Evolutionary conservation across 2,113 vertebrate genomes (phyloP).

Genomic region (Brachirus orientalis): DNA sequence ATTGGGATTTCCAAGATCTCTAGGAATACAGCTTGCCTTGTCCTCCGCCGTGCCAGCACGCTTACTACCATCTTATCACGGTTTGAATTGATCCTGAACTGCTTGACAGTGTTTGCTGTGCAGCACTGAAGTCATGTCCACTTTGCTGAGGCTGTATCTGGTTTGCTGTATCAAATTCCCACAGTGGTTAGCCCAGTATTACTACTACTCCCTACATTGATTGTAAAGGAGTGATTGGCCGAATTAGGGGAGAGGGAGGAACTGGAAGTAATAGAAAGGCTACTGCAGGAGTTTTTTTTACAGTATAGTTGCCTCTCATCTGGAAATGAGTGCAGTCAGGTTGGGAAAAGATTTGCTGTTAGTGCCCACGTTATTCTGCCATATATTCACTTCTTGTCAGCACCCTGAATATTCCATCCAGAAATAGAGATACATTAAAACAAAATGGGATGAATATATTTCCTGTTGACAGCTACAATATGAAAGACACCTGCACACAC

Average conservation of each 20-base stretch:
- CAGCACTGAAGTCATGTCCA: slow-evolving; percentile 24
- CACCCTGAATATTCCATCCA: slow-evolving; percentile 20
- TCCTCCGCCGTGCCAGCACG: too few species aligned
- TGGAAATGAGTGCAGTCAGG: slow-evolving; percentile 54
- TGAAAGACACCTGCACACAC: slow-evolving; percentile 58
- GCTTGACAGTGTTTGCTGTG: slow-evolving; percentile 6
- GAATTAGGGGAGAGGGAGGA: slow-evolving; percentile 24
- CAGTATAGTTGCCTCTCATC: slow-evolving; percentile 60
- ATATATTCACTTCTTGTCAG: too few species aligned
- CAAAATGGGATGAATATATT: slow-evolving; percentile 52
- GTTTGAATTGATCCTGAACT: slow-evolving; percentile 25
- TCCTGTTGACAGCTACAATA: slow-evolving; percentile 43
- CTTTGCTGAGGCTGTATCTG: slow-evolving; percentile 40
- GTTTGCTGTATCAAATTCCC: slow-evolving; percentile 29
- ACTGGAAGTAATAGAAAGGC: slow-evolving; percentile 1
- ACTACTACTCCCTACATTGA: slow-evolving; percentile 56
- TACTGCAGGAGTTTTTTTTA: slow-evolving; percentile 29
- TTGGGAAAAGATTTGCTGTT: too few species aligned
- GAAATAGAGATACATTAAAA: slow-evolving; percentile 52
- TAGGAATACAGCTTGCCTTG: slow-evolving; percentile 6
- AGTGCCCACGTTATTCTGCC: slow-evolving; percentile 55
- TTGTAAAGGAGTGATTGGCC: slow-evolving; percentile 59
- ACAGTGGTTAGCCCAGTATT: not conserved
- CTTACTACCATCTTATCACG: slow-evolving; percentile 1
- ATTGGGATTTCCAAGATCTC: not conserved